Evolutionary conservation across 2,113 vertebrate species (phyloP).

Genomic region (Entosphenus tridentatus): DNA sequence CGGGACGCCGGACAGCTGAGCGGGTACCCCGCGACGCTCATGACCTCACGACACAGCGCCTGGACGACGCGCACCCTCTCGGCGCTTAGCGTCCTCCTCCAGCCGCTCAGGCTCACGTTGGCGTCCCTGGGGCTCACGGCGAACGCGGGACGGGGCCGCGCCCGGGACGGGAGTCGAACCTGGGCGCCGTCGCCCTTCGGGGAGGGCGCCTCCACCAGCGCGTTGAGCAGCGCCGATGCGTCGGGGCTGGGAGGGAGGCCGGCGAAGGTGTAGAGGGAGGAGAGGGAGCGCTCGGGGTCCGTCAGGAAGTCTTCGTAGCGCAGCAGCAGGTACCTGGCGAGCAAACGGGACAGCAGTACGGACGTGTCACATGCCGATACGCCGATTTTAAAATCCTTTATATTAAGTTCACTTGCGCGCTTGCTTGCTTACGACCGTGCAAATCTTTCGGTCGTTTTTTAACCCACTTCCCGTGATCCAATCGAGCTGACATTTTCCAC

Average conservation of each 20-base stretch:
- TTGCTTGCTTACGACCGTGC: too few relatives aligned
- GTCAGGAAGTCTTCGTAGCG: conserved; percentile 3
- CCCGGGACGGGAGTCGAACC: not conserved
- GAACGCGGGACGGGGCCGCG: not conserved
- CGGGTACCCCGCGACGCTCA: not conserved
- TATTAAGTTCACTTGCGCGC: too few relatives aligned
- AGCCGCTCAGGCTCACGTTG: not conserved
- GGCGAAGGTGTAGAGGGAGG: conserved; percentile 1
- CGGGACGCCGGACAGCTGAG: not conserved
- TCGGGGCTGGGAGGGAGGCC: not conserved
- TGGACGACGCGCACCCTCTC: not conserved
- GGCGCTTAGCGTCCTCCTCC: not conserved
- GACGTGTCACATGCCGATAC: too few relatives aligned
- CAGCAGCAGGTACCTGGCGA: conserved; percentile 4
- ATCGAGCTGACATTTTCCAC: too few relatives aligned
- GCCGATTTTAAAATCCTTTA: too few relatives aligned
- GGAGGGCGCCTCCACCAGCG: not conserved
- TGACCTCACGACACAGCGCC: not conserved
- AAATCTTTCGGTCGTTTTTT: too few relatives aligned
- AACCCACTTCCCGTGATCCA: too few relatives aligned
- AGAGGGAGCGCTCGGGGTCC: conserved; percentile 1
- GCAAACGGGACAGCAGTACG: not conserved
- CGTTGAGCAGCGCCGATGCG: not conserved
- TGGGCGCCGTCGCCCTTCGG: not conserved
- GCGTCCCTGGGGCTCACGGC: not conserved